A percentile compares a stretch with the other conserved stretches of the same genome.
Conservation (phyloP, 2,797 vertebrate genomes). For the Acrocephalus scirpaceus region DNA sequence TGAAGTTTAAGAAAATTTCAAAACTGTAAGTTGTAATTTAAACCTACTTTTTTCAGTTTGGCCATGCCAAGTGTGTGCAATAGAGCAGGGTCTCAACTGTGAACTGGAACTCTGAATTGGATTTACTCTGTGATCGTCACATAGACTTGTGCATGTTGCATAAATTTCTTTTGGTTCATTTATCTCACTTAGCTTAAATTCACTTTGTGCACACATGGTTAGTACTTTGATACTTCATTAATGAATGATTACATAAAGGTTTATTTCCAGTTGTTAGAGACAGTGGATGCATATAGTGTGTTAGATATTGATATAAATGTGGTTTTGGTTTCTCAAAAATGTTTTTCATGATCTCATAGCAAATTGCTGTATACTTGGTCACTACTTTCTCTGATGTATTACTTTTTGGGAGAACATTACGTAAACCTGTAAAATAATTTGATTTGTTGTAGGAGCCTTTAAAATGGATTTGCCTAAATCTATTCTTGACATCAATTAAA, state of each 20-base stretch:
- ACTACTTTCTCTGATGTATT: background rate
- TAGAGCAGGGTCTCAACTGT: background rate
- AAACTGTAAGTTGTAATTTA: background rate
- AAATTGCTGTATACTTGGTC: background rate
- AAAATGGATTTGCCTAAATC: background rate
- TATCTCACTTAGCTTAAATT: constrained; percentile 1
- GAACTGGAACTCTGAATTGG: background rate
- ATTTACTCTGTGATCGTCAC: background rate
- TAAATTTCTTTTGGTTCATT: background rate
- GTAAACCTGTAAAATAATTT: background rate
- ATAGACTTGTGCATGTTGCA: background rate
- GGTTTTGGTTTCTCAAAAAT: background rate
- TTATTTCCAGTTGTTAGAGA: background rate
- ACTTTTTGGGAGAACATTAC: background rate
- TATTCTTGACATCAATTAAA: background rate
- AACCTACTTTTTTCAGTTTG: background rate
- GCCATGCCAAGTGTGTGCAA: background rate
- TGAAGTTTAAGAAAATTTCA: background rate
- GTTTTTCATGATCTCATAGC: background rate
- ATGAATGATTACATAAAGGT: background rate
- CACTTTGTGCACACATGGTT: background rate
- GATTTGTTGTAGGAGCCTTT: background rate
- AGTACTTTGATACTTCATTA: constrained; percentile 4
- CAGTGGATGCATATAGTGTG: background rate
- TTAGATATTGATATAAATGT: background rate